Conservation (phyloP, 1,140 invertebrate genomes). For the Bombus confusus region DNA sequence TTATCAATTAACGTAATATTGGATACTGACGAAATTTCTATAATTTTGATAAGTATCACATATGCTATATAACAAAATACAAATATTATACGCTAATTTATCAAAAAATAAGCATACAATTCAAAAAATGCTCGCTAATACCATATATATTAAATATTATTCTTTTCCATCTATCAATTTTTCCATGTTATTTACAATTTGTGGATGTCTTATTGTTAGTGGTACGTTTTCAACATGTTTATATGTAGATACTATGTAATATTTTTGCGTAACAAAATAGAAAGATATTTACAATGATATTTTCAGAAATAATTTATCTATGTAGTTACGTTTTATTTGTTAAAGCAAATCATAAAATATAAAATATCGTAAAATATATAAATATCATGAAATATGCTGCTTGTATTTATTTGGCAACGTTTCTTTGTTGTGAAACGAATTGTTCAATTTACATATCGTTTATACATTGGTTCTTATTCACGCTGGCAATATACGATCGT, state of each 20-base stretch:
- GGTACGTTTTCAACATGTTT: no score
- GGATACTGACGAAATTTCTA: neutral
- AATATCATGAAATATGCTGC: neutral
- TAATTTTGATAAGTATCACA: neutral
- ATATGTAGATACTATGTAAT: no score
- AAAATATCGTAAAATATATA: neutral
- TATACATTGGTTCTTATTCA: neutral
- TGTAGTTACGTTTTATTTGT: neutral
- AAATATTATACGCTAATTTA: no score
- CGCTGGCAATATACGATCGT: constrained; percentile 17
- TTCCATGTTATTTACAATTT: neutral
- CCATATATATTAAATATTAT: neutral
- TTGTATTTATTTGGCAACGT: neutral
- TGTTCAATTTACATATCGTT: neutral
- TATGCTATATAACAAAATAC: no score
- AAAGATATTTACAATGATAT: no score
- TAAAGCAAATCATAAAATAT: neutral
- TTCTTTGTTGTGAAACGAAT: neutral
- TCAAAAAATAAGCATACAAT: no score
- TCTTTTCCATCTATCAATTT: neutral
- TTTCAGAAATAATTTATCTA: neutral
- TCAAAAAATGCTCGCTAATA: neutral
- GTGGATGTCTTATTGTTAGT: no score
- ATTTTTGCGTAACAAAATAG: no score
- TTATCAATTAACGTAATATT: neutral